Conservation (phyloP, 1,140 invertebrate genomes). For the Acyrthosiphon pisum region DNA sequence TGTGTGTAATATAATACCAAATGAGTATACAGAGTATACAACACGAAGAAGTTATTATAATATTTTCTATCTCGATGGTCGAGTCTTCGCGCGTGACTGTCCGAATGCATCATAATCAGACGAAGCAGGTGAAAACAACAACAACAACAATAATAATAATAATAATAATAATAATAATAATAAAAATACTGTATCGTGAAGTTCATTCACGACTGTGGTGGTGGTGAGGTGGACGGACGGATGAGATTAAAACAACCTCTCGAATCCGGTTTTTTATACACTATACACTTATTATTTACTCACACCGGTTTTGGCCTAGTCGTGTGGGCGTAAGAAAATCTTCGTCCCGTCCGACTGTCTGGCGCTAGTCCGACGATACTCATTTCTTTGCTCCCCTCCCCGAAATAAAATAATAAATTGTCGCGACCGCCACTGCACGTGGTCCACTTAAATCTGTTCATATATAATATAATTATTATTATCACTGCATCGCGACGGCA, state of each 20-base stretch:
- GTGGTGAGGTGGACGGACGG: background rate
- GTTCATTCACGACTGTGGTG: background rate
- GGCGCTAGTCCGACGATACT: background rate
- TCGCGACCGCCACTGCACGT: background rate
- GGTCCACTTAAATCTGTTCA: background rate
- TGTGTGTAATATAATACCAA: background rate
- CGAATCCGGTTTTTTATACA: background rate
- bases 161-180: too few species aligned
- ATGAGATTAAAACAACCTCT: background rate
- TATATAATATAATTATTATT: background rate
- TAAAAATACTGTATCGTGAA: background rate
- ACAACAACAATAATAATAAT: conserved; percentile 31
- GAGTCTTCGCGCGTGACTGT: background rate
- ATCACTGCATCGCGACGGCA: background rate
- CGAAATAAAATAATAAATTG: background rate
- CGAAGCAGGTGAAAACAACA: conserved; percentile 24
- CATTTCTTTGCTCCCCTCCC: background rate
- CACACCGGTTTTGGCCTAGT: background rate
- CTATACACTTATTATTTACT: background rate
- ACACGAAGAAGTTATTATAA: background rate
- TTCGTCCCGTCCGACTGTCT: conserved; percentile 48
- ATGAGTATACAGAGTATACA: background rate
- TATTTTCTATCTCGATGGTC: background rate
- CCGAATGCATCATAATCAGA: background rate
- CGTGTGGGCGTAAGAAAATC: conserved; percentile 32